Evolutionary conservation across 2,113 vertebrate species (phyloP), one percentile per base, ranked within the genome.

Genomic region (Saguinus imperator): DNA sequence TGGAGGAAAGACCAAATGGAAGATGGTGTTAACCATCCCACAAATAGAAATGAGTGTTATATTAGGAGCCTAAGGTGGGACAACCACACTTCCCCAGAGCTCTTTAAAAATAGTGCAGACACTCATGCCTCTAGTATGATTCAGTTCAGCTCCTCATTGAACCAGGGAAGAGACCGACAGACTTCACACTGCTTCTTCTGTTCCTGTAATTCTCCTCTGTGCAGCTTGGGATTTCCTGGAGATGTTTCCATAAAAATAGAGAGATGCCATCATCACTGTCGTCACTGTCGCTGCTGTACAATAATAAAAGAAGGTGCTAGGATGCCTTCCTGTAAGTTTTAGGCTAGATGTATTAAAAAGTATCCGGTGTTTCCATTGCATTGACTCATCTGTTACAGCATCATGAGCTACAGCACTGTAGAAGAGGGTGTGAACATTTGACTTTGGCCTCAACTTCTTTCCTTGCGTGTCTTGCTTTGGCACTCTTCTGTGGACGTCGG

Each of bases 101-200:
- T 70, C 82, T 73, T 86, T 94, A 89, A 95, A 92, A 84, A 96
- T 96, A 96, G 84, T 20, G 5, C 87, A 83, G 79, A 75, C 27
- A 0, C 81, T 89, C 80, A 35, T 43, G 61, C 90, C 55, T 94
- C 70, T 58, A 10, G 40, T 6, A 73, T 83, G 89, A 82, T 61
- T 86, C 89, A 77, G 66, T n/a, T 40, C 50, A 85, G 35, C 43
- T 76, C 72, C 45, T 73, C 77, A 7, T 8, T n/a, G 79, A 64
- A 64, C 70, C 25, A 43, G 52, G n/a, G 43, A 37, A 21, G 16
- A 79, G 68, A 68, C 27, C 66, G n/a, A 40, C 68, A 58, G 32
- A 3, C 40, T 68, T 48, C 85, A 61, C 73, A 45, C 58, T 8
- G 1, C 32, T 40, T 86, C 77, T 55, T 76, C 72, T 61, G 18